Percentiles rank a stretch among this genome's conserved stretches.
These are phyloP conservation scores for Conger conger DNA, from an alignment of 2,113 vertebrate genomes.

Conservation along the genomic window DNA sequence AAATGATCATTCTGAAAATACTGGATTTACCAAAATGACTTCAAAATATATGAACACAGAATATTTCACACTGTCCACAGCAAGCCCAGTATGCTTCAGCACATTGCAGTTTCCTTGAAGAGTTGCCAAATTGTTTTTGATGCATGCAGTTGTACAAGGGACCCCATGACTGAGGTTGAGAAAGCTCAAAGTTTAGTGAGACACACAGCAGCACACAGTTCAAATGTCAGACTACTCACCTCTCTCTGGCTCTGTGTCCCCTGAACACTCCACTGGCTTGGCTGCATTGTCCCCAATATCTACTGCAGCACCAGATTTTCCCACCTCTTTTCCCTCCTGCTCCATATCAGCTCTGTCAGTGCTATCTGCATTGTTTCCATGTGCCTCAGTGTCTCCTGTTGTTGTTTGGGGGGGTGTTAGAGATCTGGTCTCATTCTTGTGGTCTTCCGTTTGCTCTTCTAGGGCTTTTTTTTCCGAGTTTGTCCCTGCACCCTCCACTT, in stretches of 20 bases:
- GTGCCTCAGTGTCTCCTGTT: constrained; percentile 35
- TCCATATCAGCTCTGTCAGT: constrained; percentile 41
- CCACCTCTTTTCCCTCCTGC: constrained; percentile 26
- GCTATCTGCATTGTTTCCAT: constrained; percentile 36
- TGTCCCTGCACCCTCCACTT: not conserved
- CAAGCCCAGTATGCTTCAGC: constrained; percentile 7
- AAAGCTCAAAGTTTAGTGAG: not conserved
- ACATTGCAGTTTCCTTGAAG: not conserved
- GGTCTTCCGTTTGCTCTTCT: not conserved
- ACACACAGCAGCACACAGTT: not conserved
- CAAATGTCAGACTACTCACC: constrained; percentile 71
- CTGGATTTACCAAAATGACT: not conserved
- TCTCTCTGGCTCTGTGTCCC: constrained; percentile 39
- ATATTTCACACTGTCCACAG: not conserved
- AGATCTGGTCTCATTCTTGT: not conserved
- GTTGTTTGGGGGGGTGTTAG: constrained; percentile 12
- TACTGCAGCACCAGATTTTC: not conserved
- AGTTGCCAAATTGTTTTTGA: not conserved
- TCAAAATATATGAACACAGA: not conserved
- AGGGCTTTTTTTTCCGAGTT: not conserved
- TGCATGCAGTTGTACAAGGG: not conserved
- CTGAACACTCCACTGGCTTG: not conserved
- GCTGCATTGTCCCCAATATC: not conserved
- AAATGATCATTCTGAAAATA: not conserved
- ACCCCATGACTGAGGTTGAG: not conserved